Percentiles rank a stretch among this genome's conserved stretches.
Conservation (phyloP, 2,113 vertebrate species). For the Sinocyclocheilus rhinocerous region DNA sequence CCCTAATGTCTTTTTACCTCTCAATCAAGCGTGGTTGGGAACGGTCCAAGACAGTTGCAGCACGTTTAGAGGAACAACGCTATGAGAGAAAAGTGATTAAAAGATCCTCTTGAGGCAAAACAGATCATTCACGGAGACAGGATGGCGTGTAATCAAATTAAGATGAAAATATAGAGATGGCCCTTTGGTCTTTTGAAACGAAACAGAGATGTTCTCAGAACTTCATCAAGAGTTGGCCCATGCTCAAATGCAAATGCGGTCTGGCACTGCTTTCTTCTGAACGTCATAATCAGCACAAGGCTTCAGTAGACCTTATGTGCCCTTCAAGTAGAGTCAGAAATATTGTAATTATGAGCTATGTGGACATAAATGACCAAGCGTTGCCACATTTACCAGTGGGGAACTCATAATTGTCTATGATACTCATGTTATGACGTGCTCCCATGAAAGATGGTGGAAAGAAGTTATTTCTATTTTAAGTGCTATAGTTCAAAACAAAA, state of each 20-base stretch:
- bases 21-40: slow-evolving; percentile 74
- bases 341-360: background rate
- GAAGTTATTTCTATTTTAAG: background rate
- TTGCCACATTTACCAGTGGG: background rate
- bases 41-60: slow-evolving; percentile 72
- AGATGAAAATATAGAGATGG: slow-evolving; percentile 57
- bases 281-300: slow-evolving; percentile 36
- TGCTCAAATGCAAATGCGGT: slow-evolving; percentile 47
- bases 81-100: slow-evolving; percentile 80
- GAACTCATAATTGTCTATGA: slow-evolving; percentile 1
- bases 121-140: slow-evolving; percentile 76
- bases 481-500: background rate
- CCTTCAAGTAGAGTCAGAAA: background rate
- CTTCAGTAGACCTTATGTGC: slow-evolving; percentile 36
- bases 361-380: background rate
- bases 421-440: background rate
- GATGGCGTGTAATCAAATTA: slow-evolving; percentile 73
- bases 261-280: background rate
- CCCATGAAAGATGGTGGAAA: background rate
- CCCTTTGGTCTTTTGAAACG: slow-evolving; percentile 56
- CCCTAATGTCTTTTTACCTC: slow-evolving; percentile 64
- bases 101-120: slow-evolving; percentile 79
- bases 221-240: slow-evolving; percentile 54
- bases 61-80: slow-evolving; percentile 78
- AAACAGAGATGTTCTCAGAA: slow-evolving; percentile 57